Percentiles rank a stretch among this genome's conserved stretches.
These are phyloP conservation scores for Acleris laterana DNA, from an alignment of 2,888 invertebrate species.

Conservation along the genomic window DNA sequence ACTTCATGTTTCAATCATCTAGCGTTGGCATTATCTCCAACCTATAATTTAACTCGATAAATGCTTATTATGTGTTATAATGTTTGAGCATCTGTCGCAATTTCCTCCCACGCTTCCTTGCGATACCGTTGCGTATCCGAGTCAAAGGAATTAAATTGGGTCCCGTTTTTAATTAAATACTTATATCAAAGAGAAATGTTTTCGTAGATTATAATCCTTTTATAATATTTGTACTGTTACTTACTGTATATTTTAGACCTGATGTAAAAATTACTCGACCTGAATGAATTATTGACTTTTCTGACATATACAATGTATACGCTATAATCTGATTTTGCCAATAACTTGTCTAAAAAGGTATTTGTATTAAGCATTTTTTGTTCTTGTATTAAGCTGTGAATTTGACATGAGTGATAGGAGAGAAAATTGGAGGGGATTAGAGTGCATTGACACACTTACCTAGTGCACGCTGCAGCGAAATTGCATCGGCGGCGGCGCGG, in stretches of 20 bases:
- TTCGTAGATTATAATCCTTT: constrained; percentile 23
- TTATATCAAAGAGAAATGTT: constrained; percentile 26
- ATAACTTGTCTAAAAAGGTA: too few relatives aligned
- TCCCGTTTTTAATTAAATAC: constrained; percentile 32
- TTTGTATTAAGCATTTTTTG: too few relatives aligned
- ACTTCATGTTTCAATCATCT: constrained; percentile 37
- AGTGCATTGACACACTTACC: constrained; percentile 84
- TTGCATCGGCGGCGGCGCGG: constrained; percentile 66
- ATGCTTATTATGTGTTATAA: constrained; percentile 32
- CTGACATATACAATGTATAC: too few relatives aligned
- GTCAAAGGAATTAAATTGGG: constrained; percentile 30
- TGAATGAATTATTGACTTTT: too few relatives aligned
- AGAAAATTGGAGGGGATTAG: constrained; percentile 71
- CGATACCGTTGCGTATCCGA: constrained; percentile 30
- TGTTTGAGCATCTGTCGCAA: constrained; percentile 36
- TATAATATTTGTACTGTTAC: constrained; percentile 19
- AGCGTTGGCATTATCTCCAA: constrained; percentile 24
- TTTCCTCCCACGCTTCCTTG: constrained; percentile 38
- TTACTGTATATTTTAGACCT: background rate
- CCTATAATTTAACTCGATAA: constrained; percentile 37
- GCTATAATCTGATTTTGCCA: too few relatives aligned
- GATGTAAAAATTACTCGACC: background rate
- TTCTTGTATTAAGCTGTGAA: constrained; percentile 48
- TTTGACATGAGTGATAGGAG: constrained; percentile 77
- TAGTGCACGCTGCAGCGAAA: constrained; percentile 79